Conservation (phyloP, 2,888 invertebrate species). For the Tetragonula carbonaria region DNA sequence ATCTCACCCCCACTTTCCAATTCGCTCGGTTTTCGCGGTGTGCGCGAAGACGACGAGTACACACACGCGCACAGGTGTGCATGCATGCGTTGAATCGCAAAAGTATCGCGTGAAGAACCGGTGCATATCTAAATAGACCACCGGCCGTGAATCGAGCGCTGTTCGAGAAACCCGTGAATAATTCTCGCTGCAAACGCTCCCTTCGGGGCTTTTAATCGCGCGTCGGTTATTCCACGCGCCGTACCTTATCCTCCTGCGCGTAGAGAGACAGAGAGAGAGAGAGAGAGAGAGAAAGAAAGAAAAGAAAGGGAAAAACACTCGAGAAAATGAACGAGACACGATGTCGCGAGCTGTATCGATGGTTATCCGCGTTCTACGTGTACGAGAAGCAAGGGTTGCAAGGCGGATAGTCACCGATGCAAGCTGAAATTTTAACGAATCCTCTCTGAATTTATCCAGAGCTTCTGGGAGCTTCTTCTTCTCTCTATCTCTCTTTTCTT, state of each 20-base stretch:
- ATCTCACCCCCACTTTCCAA: background rate
- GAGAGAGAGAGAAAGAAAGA: background rate
- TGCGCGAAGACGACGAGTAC: background rate
- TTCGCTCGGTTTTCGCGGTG: background rate
- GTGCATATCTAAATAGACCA: constrained; percentile 5
- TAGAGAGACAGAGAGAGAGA: too few relatives aligned
- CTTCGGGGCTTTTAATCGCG: constrained; percentile 57
- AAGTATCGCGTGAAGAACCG: constrained; percentile 17
- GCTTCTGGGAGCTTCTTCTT: background rate
- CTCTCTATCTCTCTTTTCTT: background rate
- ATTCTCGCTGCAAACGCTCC: constrained; percentile 30
- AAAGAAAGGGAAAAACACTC: background rate
- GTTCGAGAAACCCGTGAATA: constrained; percentile 43
- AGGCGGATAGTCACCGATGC: constrained; percentile 62
- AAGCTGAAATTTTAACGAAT: constrained; percentile 71
- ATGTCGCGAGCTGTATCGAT: background rate
- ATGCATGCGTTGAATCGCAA: background rate
- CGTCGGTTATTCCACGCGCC: constrained; percentile 56
- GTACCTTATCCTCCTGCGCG: constrained; percentile 31
- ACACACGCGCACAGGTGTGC: background rate
- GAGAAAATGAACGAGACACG: constrained; percentile 24
- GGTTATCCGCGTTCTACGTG: background rate
- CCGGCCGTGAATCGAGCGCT: constrained; percentile 11
- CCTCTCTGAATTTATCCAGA: constrained; percentile 55
- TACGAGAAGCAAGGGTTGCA: background rate